Conservation (phyloP, 1,140 invertebrate genomes). For the Drosophila triauraria region DNA sequence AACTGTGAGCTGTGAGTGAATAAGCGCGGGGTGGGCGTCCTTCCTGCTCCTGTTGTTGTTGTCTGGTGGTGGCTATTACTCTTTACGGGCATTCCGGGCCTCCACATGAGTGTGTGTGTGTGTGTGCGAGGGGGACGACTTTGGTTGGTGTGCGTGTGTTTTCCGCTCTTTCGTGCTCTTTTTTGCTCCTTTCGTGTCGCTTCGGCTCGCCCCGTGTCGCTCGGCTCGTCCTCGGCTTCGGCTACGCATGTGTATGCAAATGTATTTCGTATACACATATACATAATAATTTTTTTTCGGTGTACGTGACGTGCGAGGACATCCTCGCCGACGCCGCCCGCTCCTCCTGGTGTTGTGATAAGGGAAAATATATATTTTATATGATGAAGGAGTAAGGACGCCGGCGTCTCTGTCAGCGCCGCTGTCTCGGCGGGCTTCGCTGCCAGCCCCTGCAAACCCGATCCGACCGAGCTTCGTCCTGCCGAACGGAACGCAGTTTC, state of each 20-base stretch:
- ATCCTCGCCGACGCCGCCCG: slow-evolving; percentile 14
- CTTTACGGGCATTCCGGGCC: slow-evolving; percentile 68
- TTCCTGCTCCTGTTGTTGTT: slow-evolving; percentile 33
- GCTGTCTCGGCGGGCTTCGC: slow-evolving; percentile 18
- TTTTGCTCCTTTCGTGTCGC: slow-evolving; percentile 56
- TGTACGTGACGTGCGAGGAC: slow-evolving; percentile 82
- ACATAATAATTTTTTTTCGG: slow-evolving; percentile 65
- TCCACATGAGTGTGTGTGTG: slow-evolving; percentile 67
- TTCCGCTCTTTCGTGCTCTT: slow-evolving; percentile 69
- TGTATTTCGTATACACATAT: slow-evolving; percentile 74
- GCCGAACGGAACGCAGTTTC: slow-evolving; percentile 54
- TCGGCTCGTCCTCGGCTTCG: slow-evolving; percentile 35
- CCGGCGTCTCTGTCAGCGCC: slow-evolving; percentile 30
- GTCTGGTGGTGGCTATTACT: slow-evolving; percentile 76
- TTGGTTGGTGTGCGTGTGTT: slow-evolving; percentile 47
- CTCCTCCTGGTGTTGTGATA: slow-evolving; percentile 66
- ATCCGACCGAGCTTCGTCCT: slow-evolving; percentile 40
- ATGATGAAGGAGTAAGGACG: slow-evolving; percentile 78
- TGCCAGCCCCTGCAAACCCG: slow-evolving; percentile 33
- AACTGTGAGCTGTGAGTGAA: slow-evolving; percentile 63
- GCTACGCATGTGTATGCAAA: slow-evolving; percentile 81
- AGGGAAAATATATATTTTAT: slow-evolving; percentile 77
- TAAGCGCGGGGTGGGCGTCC: slow-evolving; percentile 53
- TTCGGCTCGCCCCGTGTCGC: slow-evolving; percentile 34
- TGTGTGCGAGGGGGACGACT: slow-evolving; percentile 21